These are phyloP conservation scores for Cetonia aurata DNA, from an alignment of 2,888 invertebrate species.

Conservation along the genomic window DNA sequence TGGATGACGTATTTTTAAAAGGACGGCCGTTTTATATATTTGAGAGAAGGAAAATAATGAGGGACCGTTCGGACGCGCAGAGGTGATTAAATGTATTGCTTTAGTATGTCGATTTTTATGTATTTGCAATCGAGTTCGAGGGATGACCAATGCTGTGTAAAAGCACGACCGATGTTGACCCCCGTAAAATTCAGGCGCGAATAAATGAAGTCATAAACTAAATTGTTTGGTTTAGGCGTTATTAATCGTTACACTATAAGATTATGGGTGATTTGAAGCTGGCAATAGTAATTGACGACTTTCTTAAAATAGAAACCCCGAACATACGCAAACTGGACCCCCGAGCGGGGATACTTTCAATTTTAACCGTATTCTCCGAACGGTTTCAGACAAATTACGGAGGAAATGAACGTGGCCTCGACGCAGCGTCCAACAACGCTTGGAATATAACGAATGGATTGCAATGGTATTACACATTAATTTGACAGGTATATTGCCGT, in stretches of 20 bases:
- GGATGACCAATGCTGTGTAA: slow-evolving; percentile 20
- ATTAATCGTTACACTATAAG: neutral
- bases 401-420: slow-evolving; percentile 15
- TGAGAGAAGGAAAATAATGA: slow-evolving; percentile 24
- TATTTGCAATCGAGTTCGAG: slow-evolving; percentile 13
- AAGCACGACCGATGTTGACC: slow-evolving; percentile 13
- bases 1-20: slow-evolving; percentile 29
- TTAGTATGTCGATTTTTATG: slow-evolving; percentile 51
- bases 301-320: neutral
- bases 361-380: neutral
- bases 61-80: slow-evolving; percentile 36
- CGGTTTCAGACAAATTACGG: slow-evolving; percentile 25
- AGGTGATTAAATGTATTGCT: slow-evolving; percentile 46
- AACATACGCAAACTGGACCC: too few species aligned
- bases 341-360: too few species aligned
- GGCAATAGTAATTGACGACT: neutral
- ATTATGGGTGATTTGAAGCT: slow-evolving; percentile 6
- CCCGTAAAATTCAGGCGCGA: slow-evolving; percentile 19
- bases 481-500: slow-evolving; percentile 46
- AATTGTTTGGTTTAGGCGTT: slow-evolving; percentile 13
- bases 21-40: slow-evolving; percentile 31
- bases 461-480: slow-evolving; percentile 42
- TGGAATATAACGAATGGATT: slow-evolving; percentile 35
- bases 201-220: slow-evolving; percentile 26
- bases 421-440: too few species aligned